Percentiles rank a stretch among this genome's conserved stretches.
phyloP scores from a whole-genome alignment of 2,113 vertebrate genomes.

The Eptesicus fuscus region DNA sequence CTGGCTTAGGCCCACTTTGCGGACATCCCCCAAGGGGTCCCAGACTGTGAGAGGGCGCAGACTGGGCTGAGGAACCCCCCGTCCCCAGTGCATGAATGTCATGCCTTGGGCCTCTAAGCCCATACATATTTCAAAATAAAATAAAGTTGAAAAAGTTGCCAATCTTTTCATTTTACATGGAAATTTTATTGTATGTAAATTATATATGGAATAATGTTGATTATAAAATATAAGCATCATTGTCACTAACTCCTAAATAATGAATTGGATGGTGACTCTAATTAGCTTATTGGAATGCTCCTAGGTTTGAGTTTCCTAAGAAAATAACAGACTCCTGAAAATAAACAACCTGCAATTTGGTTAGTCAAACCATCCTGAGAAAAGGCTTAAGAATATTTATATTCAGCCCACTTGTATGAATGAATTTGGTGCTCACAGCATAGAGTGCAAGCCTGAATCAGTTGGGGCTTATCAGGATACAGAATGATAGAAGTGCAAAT shows the following conservation, averaged over 20 bases:
- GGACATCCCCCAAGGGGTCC: too few species aligned
- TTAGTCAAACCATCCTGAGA: neutral
- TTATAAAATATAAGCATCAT: neutral
- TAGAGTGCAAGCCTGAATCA: neutral
- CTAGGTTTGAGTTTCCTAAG: neutral
- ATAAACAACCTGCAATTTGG: neutral
- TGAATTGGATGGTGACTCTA: neutral
- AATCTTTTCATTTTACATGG: neutral
- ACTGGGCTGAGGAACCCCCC: too few species aligned
- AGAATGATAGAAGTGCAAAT: neutral
- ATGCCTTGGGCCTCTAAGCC: too few species aligned
- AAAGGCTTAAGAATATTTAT: neutral
- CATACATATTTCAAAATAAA: neutral
- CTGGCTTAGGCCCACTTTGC: too few species aligned
- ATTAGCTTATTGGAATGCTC: neutral
- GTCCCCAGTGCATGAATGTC: too few species aligned
- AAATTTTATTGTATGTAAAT: neutral
- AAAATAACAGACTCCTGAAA: neutral
- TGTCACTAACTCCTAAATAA: neutral
- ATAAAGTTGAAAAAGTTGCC: neutral
- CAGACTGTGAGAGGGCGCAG: too few species aligned
- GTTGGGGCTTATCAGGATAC: neutral
- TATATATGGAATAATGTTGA: neutral
- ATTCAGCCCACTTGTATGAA: neutral
- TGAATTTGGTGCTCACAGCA: neutral